phyloP scores from a whole-genome alignment of 2,888 invertebrate genomes.

The Alloscopus bannaensis region DNA sequence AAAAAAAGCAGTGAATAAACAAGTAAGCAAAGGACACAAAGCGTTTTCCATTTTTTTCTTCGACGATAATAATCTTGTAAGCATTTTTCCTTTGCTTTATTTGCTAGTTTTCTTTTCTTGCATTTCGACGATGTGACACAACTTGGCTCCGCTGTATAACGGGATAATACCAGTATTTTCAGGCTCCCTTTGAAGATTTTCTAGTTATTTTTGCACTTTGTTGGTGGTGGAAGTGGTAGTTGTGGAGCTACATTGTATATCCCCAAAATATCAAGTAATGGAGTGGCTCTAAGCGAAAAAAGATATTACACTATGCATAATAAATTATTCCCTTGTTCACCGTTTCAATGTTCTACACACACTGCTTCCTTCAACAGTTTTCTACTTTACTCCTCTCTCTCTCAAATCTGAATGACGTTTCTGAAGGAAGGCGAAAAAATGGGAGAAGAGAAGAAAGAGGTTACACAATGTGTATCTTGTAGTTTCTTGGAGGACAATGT shows the following conservation, averaged over 20 bases:
- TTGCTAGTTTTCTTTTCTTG: conserved; percentile 12
- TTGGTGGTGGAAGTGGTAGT: too few relatives aligned
- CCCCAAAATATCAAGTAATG: too few relatives aligned
- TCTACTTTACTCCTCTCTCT: too few relatives aligned
- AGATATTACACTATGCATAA: conserved; percentile 60
- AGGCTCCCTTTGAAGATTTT: too few relatives aligned
- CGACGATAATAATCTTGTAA: background rate
- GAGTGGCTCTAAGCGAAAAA: conserved; percentile 15
- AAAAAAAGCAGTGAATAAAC: background rate
- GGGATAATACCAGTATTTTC: too few relatives aligned
- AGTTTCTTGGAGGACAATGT: conserved; percentile 28
- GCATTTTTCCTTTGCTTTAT: background rate
- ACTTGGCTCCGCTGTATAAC: too few relatives aligned
- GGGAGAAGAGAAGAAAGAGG: background rate
- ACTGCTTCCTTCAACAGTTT: conserved; percentile 45
- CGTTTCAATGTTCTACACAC: conserved; percentile 61
- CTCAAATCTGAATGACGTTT: conserved; percentile 7
- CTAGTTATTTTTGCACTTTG: too few relatives aligned
- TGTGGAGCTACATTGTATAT: too few relatives aligned
- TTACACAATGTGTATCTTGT: conserved; percentile 23
- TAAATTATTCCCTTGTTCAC: conserved; percentile 64
- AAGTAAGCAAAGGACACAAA: background rate
- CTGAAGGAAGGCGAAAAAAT: background rate
- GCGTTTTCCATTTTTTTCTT: too few relatives aligned
- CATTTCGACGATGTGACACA: conserved; percentile 3